These are phyloP conservation scores for Agriopis marginaria DNA, from an alignment of 2,888 invertebrate species.

Conservation along the genomic window DNA sequence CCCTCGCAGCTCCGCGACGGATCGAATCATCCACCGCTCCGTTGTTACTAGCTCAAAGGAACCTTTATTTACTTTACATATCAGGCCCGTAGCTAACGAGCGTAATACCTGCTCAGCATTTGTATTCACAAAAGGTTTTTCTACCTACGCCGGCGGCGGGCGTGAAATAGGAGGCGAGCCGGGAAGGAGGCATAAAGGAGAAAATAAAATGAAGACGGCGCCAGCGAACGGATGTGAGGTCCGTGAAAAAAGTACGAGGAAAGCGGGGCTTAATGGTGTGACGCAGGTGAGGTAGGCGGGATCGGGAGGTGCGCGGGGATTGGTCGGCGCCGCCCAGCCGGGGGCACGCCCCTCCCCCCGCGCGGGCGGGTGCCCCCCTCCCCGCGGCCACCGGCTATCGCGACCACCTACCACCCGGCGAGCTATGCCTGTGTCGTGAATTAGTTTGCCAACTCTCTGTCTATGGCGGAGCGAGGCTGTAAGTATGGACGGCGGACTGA, in stretches of 20 bases:
- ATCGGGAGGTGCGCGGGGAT: conserved; percentile 76
- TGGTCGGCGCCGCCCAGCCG: conserved; percentile 83
- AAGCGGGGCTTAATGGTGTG: conserved; percentile 83
- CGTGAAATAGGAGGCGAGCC: conserved; percentile 83
- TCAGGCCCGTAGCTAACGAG: conserved; percentile 82
- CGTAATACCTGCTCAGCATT: conserved; percentile 84
- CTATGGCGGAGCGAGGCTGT: conserved; percentile 84
- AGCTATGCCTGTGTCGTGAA: conserved; percentile 86
- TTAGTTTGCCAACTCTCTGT: conserved; percentile 86
- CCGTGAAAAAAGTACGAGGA: conserved; percentile 84
- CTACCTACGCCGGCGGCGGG: conserved; percentile 81
- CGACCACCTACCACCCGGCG: conserved; percentile 81
- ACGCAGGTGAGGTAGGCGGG: conserved; percentile 85
- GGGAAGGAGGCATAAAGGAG: conserved; percentile 85
- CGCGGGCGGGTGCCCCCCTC: conserved; percentile 48
- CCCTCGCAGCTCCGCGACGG: conserved; percentile 26
- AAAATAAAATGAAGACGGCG: conserved; percentile 86
- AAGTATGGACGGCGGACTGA: conserved; percentile 85
- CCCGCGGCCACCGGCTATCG: conserved; percentile 79
- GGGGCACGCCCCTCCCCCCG: conserved; percentile 69
- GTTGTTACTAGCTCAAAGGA: conserved; percentile 52
- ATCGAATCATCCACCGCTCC: conserved; percentile 42
- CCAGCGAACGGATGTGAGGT: conserved; percentile 83
- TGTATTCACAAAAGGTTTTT: conserved; percentile 85
- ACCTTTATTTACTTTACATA: conserved; percentile 84